Evolutionary conservation across 2,113 vertebrate species (phyloP).

Genomic region (Callocephalon fimbriatum): DNA sequence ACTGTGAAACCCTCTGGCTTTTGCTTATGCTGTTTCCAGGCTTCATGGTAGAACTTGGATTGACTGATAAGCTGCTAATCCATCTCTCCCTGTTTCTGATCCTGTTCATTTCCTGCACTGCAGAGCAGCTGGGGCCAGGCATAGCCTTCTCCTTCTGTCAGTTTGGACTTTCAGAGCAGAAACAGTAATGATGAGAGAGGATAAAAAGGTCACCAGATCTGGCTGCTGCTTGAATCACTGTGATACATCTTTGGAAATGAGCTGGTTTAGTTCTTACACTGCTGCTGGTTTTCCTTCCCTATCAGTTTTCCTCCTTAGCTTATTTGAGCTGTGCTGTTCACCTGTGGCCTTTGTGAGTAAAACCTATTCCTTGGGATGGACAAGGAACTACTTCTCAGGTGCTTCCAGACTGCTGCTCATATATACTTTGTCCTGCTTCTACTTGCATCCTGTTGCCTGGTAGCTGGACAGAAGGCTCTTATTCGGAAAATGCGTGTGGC

Average conservation of each 20-base stretch:
- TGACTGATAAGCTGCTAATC: conserved; percentile 44
- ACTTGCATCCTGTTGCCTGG: not conserved
- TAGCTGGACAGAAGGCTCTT: not conserved
- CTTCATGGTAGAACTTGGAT: conserved; percentile 6
- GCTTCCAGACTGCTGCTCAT: not conserved
- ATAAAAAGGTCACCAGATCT: conserved; percentile 30
- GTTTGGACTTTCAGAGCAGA: not conserved
- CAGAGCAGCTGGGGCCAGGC: conserved; percentile 23
- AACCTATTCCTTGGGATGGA: not conserved
- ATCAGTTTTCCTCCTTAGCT: not conserved
- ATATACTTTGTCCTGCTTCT: not conserved
- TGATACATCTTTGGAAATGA: not conserved
- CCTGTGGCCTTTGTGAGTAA: not conserved
- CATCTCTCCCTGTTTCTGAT: conserved; percentile 26
- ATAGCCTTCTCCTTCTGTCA: not conserved
- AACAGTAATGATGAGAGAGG: not conserved
- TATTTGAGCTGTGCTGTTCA: not conserved
- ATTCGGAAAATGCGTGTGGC: not conserved
- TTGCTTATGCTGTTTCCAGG: not conserved
- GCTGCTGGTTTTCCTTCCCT: not conserved
- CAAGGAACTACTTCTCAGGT: not conserved
- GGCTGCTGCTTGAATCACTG: not conserved
- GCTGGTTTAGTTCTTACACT: not conserved
- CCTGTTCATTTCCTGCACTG: conserved; percentile 37
- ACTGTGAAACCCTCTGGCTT: conserved; percentile 1